Conservation (phyloP, 2,113 vertebrate genomes). For the Pseudorasbora parva region DNA sequence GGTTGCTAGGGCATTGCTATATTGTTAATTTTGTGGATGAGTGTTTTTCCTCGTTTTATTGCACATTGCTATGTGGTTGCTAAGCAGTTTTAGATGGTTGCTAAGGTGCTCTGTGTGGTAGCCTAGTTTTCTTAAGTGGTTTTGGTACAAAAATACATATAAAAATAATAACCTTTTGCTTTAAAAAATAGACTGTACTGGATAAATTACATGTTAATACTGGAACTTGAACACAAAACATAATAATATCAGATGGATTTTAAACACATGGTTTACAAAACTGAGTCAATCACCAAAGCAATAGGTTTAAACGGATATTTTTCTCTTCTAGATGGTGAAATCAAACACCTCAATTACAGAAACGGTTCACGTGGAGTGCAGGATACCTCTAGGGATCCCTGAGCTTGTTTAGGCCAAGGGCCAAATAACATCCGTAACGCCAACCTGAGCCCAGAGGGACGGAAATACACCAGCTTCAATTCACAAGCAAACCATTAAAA, state of each 20-base stretch:
- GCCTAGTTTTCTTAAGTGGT: neutral
- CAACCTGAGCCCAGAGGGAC: neutral
- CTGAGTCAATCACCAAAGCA: neutral
- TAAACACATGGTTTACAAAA: neutral
- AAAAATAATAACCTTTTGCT: too few relatives aligned
- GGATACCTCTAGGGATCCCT: conserved; percentile 18
- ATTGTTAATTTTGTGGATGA: too few relatives aligned
- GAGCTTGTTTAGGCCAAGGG: conserved; percentile 24
- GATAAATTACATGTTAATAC: too few relatives aligned
- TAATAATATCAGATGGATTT: too few relatives aligned
- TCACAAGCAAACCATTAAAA: conserved; percentile 1
- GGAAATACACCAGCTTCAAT: neutral
- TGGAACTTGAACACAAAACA: neutral
- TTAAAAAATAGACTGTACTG: too few relatives aligned
- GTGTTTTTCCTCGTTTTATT: too few relatives aligned
- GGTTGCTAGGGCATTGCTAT: neutral
- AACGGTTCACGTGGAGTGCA: conserved; percentile 17
- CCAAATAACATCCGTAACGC: conserved; percentile 21
- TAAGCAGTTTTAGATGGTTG: neutral
- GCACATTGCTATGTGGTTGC: neutral
- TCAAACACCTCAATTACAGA: neutral
- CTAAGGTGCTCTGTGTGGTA: neutral
- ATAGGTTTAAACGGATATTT: neutral
- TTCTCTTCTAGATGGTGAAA: neutral
- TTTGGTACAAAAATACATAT: neutral